Percentiles rank a stretch among this genome's conserved stretches.
Evolutionary conservation across 2,797 vertebrate genomes (phyloP).

Genomic region (Nyctibius grandis): DNA sequence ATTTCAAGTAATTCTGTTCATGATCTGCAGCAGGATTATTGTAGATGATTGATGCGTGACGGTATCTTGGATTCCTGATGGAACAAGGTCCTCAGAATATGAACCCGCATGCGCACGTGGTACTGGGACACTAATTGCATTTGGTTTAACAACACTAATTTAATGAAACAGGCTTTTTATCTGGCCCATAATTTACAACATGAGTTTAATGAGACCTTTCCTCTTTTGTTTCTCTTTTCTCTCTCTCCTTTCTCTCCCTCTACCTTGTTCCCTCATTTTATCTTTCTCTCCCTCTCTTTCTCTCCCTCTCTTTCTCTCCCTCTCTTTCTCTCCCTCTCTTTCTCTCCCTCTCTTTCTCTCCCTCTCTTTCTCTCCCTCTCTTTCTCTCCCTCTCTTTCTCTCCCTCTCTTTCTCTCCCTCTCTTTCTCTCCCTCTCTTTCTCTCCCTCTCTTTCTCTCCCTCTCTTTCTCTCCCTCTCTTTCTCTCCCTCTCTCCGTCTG

Average conservation of each 20-base stretch:
- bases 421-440: neutral
- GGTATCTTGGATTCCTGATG: neutral
- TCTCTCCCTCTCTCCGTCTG: no score
- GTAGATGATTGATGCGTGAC: neutral
- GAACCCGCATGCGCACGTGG: neutral
- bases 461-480: neutral
- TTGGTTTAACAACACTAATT: neutral
- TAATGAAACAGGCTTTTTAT: neutral
- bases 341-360: neutral
- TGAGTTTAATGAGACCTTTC: neutral
- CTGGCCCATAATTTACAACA: neutral
- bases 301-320: neutral
- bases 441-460: neutral
- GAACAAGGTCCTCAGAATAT: neutral
- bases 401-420: no score
- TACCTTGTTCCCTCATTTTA: neutral
- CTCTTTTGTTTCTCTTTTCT: neutral
- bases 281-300: neutral
- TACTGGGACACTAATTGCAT: neutral
- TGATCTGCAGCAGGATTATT: neutral
- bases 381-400: neutral
- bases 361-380: neutral
- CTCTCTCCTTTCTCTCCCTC: neutral
- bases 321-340: no score
- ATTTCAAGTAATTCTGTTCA: constrained; percentile 43